A percentile compares a stretch with the other conserved stretches of the same genome.
Evolutionary conservation across 2,888 invertebrate genomes (phyloP).

Genomic region (Volucella inanis): DNA sequence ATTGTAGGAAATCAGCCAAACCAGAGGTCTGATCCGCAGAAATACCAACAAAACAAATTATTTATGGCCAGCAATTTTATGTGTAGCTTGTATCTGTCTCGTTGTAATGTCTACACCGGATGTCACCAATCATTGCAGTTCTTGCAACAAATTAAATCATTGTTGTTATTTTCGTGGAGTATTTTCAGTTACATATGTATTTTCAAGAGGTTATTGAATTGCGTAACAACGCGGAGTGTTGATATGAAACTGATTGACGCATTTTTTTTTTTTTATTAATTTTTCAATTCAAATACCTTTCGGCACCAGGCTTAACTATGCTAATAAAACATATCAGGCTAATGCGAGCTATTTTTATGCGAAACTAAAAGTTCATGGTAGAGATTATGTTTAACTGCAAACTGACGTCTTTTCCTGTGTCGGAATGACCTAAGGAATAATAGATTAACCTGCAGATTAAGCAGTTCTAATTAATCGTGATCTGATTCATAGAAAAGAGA

Average conservation of each 20-base stretch:
- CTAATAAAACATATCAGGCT: constrained; percentile 9
- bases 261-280: neutral
- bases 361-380: constrained; percentile 15
- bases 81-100: too few relatives aligned
- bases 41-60: neutral
- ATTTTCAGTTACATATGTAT: neutral
- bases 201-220: neutral
- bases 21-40: too few relatives aligned
- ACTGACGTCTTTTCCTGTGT: neutral
- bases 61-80: neutral
- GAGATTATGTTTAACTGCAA: neutral
- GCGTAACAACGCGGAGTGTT: neutral
- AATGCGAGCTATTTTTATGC: neutral
- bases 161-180: neutral
- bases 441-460: constrained; percentile 31
- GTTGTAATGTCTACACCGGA: neutral
- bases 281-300: neutral
- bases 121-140: constrained; percentile 7
- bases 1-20: too few relatives aligned
- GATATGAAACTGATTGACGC: constrained; percentile 13
- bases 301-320: neutral
- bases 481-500: constrained; percentile 38
- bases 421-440: constrained; percentile 20
- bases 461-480: constrained; percentile 30
- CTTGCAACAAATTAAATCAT: constrained; percentile 15